Evolutionary conservation across 2,113 vertebrate species (phyloP), one percentile per base, ranked within the genome.

Genomic region (Solea senegalensis): DNA sequence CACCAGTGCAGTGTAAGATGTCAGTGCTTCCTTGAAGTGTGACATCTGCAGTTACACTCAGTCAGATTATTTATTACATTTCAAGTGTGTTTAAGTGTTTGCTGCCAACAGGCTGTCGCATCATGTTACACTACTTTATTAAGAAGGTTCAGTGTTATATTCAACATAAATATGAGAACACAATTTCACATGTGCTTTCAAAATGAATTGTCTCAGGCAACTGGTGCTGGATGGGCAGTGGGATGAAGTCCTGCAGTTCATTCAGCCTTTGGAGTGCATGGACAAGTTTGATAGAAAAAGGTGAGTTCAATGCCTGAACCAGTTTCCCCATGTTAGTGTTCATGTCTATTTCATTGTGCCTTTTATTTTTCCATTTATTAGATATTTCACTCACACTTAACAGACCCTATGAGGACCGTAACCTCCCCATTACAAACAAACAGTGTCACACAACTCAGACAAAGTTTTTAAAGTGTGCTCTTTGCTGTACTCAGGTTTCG

Each of bases 211-310:
- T 77, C 84, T 59, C 88, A 99, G 98, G 70, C 98, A 99, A 5
- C 88, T 99, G 85, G 95, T 99, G 45, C 94, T 99, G 67, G 98
- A 99, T 80, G 98, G 98, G 46, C 97, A 99, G 34, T 99, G 98
- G 98, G 98, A 99, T 85, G 98, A 99, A 66, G 97, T 99, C 85
- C 94, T 99, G 88, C 97, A 99, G 39, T 99, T 99, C 86, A 99
- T 99, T 88, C 98, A 99, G 73, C 98, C 98, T 75, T 91, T 99
- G 68, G 98, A 99, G 87, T 95, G 95, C 84, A 96, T 99, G 96
- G 97, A 99, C 75, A 98, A 98, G 90, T 99, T 99, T 91, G 97
- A 99, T 93, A 94, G 92, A 85, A 99, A 98, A 94, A 96, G 95
- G 98, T 99, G 48, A 34, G 54, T 48, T 70, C 2, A 26, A 1